Percentiles rank a stretch among this genome's conserved stretches.
Conservation (phyloP, 92 coral and sea anemone genomes). For the Epizoanthus fatuus region DNA sequence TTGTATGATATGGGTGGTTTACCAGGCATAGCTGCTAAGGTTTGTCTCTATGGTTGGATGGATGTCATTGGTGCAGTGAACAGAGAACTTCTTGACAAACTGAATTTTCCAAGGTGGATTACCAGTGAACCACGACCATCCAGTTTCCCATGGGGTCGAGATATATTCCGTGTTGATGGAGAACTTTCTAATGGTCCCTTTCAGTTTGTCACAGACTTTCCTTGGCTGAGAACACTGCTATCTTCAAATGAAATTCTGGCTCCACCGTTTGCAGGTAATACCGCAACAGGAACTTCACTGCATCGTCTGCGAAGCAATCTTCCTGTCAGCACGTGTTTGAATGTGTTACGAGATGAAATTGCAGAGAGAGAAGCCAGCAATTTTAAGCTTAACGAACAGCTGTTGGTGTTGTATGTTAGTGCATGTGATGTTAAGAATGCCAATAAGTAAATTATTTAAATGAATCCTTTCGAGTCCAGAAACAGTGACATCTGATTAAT, state of each 20-base stretch:
- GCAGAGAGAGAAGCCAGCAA: conserved; percentile 36
- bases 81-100: conserved; percentile 46
- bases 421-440: conserved; percentile 34
- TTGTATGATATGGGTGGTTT: conserved; percentile 49
- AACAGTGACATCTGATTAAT: too few relatives aligned
- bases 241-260: not conserved
- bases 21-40: conserved; percentile 47
- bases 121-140: not conserved
- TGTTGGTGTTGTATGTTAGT: conserved; percentile 47
- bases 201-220: conserved; percentile 54
- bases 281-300: conserved; percentile 13
- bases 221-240: conserved; percentile 49
- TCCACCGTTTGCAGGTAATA: conserved; percentile 8
- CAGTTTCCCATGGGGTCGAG: conserved; percentile 56
- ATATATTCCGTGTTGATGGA: conserved; percentile 43
- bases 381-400: conserved; percentile 37
- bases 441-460: conserved; percentile 4
- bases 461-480: not conserved
- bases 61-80: conserved; percentile 52
- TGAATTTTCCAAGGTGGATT: conserved; percentile 13
- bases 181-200: conserved; percentile 57
- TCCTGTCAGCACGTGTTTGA: conserved; percentile 41
- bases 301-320: conserved; percentile 41
- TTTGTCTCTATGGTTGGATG: conserved; percentile 60
- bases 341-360: conserved; percentile 53